Evolutionary conservation across 2,888 invertebrate genomes (phyloP), one percentile per base, ranked within the genome.

Genomic region (Andricus quercusramuli): DNA sequence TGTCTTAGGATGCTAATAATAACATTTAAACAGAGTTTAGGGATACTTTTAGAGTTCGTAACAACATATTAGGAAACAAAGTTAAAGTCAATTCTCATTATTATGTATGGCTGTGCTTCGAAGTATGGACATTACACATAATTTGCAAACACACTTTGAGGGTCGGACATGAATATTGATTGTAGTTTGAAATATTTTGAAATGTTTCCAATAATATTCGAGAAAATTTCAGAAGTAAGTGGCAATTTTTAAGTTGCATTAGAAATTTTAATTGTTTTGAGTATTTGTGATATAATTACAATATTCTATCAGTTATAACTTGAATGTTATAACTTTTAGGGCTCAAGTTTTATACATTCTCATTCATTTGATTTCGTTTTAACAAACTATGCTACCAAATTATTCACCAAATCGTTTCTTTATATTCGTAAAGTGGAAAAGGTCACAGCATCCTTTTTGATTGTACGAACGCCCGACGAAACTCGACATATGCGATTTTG

Each of bases 91-190:
- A 68, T 47, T 47, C 29, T 47, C 47, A 51, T 68, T 68, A 41
- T 68, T 68, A 47, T 68, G 44, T 44, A 68, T 20, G 47, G 25
- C 68, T 17, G 68, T 68, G 41, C n/a, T 47, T 25, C 29, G 29
- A 47, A 68, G 25, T 47, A 68, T 68, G 47, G 47, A 68, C 47
- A 68, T 68, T 3, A 68, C 25, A 68, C 17, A 68, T 68, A 47
- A 68, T 51, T 68, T 29, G 68, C 29, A 41, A 29, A 47, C 25
- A 17, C 9, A 25, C 68, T n/a, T 44, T 68, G 68, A 25, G 68
- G 25, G 8, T 68, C 11, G 44, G 25, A 15, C 44, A 47, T 68
- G 67, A 68, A 68, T 68, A 44, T 22, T 47, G 67, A 68, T 44
- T n/a, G 25, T 15, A 68, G 22, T 68, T 68, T 68, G 47, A 22